A percentile compares a stretch with the other conserved stretches of the same genome.
phyloP scores from a whole-genome alignment of 2,797 vertebrate genomes.

The Gymnothorax reevesii region DNA sequence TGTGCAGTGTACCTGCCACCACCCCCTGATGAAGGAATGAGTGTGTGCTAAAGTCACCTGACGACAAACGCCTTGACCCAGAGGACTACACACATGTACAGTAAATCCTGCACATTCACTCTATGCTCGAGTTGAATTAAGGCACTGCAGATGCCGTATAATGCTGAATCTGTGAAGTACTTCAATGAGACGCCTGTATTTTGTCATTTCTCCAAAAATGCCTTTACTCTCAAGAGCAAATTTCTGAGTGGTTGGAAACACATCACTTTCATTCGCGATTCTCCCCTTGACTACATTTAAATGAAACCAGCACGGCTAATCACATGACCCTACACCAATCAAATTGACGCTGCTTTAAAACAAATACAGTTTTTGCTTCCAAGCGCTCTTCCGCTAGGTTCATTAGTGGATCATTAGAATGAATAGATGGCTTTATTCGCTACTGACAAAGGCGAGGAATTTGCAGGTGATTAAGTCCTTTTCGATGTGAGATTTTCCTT shows the following conservation, averaged over 20 bases:
- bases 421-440: conserved; percentile 46
- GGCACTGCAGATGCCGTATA: neutral
- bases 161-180: neutral
- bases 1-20: neutral
- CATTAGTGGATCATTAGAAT: conserved; percentile 51
- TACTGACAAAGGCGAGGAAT: conserved; percentile 36
- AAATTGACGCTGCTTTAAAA: conserved; percentile 48
- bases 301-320: conserved; percentile 44
- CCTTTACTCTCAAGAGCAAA: conserved; percentile 27
- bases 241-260: conserved; percentile 24
- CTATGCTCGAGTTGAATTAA: neutral
- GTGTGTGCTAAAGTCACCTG: neutral
- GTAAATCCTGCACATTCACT: neutral
- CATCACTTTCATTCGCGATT: conserved; percentile 27
- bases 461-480: conserved; percentile 44
- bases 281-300: conserved; percentile 30
- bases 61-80: neutral
- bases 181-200: conserved; percentile 1
- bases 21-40: neutral
- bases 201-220: neutral
- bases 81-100: neutral
- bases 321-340: conserved; percentile 44
- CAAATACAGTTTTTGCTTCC: conserved; percentile 42
- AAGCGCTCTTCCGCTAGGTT: conserved; percentile 36
- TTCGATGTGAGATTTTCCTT: conserved; percentile 40